Conservation (phyloP, 2,888 invertebrate genomes). For the Gryllus longicercus region DNA sequence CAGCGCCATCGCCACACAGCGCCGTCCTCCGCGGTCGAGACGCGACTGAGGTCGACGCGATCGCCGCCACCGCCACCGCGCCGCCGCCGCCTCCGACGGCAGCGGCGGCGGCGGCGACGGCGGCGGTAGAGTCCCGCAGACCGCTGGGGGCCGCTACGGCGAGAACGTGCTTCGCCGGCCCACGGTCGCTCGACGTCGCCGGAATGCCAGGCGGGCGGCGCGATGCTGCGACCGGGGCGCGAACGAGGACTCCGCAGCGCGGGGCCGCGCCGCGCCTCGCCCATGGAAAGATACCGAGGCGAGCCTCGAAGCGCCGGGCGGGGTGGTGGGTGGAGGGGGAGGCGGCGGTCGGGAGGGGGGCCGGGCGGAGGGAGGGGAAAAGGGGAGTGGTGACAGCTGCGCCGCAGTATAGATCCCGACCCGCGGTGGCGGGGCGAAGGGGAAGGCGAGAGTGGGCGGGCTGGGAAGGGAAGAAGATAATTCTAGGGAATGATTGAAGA, state of each 20-base stretch:
- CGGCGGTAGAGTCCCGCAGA: background rate
- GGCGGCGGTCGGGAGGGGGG: background rate
- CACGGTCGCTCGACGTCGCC: no score
- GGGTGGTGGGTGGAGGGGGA: no score
- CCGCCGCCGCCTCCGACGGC: background rate
- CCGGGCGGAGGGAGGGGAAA: background rate
- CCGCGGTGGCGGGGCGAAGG: background rate
- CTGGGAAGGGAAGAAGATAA: background rate
- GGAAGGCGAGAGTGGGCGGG: slow-evolving; percentile 18
- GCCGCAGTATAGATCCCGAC: slow-evolving; percentile 18
- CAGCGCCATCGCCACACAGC: background rate
- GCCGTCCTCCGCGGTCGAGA: background rate
- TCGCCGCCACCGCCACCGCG: background rate
- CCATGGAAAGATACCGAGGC: slow-evolving; percentile 26
- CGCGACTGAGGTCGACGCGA: background rate
- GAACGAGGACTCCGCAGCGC: slow-evolving; percentile 27
- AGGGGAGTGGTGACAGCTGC: slow-evolving; percentile 18
- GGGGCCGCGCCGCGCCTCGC: slow-evolving; percentile 27
- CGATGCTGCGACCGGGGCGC: background rate
- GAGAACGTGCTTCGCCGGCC: background rate
- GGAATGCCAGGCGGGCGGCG: background rate
- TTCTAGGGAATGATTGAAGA: background rate
- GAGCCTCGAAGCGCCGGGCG: slow-evolving; percentile 26
- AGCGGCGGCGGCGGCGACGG: background rate
- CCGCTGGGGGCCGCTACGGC: background rate